Percentiles rank a stretch among this genome's conserved stretches.
phyloP scores from a whole-genome alignment of 2,113 vertebrate species.

The Martes martes region DNA sequence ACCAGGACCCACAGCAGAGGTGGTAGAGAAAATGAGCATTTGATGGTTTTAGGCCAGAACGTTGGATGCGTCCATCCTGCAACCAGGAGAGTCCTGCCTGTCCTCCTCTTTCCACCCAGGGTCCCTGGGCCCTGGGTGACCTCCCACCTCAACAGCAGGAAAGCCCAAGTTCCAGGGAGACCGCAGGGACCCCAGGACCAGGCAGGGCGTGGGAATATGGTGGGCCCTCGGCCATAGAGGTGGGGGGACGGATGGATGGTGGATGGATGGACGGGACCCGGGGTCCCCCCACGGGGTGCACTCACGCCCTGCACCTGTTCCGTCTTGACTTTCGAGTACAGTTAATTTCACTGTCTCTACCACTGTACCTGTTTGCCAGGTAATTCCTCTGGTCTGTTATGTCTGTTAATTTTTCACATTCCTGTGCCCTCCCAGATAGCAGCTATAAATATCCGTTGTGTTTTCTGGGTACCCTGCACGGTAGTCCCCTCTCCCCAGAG shows the following conservation, averaged over 20 bases:
- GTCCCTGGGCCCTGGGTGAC: fast-evolving
- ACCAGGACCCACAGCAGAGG: neutral
- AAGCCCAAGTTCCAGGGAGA: neutral
- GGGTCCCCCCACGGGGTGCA: fast-evolving
- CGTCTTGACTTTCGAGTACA: neutral
- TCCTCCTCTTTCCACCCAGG: fast-evolving
- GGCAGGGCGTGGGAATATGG: fast-evolving
- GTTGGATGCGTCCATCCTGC: fast-evolving
- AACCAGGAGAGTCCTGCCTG: fast-evolving
- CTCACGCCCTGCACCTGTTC: fast-evolving
- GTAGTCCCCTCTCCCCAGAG: neutral
- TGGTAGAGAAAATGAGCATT: fast-evolving
- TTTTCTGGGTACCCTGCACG: neutral
- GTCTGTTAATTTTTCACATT: neutral
- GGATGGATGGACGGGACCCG: neutral
- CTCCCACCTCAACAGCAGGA: neutral
- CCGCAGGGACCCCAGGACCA: fast-evolving
- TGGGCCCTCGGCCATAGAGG: neutral
- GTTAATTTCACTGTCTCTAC: neutral
- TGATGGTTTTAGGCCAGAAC: neutral
- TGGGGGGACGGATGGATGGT: fast-evolving
- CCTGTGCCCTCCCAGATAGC: fast-evolving
- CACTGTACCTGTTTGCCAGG: neutral
- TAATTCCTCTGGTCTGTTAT: neutral
- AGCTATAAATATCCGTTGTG: neutral